Base-by-base conservation (phyloP, 1,140 invertebrate species). In the Orussus abietinus region DNA sequence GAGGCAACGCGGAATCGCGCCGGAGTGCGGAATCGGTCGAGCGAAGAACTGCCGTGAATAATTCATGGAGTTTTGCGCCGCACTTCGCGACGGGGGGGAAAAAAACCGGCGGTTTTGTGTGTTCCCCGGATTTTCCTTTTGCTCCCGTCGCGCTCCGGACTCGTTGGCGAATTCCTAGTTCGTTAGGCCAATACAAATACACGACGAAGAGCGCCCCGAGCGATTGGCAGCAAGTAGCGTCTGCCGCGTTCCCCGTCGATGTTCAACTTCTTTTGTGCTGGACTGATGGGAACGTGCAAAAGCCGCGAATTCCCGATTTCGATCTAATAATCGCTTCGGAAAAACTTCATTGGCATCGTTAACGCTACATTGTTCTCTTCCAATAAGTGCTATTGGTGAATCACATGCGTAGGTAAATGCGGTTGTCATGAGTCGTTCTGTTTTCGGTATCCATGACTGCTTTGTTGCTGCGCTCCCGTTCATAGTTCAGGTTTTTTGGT, bases 131-230 rank as follows among this genome's bases (percentile, higher is more conserved):
- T n/a, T n/a, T n/a, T n/a, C n/a, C n/a, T n/a, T n/a, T n/a, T n/a
- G n/a, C n/a, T n/a, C n/a, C n/a, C n/a, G n/a, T n/a, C n/a, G n/a
- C n/a, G n/a, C n/a, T 29, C 29, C 30, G 38, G 42, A 49, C 53
- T 53, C 49, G 47, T 56, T 56, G 49, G 30, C 48, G 47, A 58
- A 64, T 64, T 61, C 59, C 59, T 64, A 62, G 55, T 61, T 64
- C 59, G 59, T 64, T 62, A 62, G 55, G 43, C 48, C 19, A 36
- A 36, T 41, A 42, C 33, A 21, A 32, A 29, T 12, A 15, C 5
- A 6, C 15, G 19, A 25, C 18, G 18, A 40, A 9, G n/a, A 11
- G 17, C 13, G 26, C 32, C 32, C 25, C 29, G 15, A 45, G 34
- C 19, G 30, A 26, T 40, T 25, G 42, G 15, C 32, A 17, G 14